phyloP scores from a whole-genome alignment of 2,888 invertebrate genomes.

The Drosophila barbarae region DNA sequence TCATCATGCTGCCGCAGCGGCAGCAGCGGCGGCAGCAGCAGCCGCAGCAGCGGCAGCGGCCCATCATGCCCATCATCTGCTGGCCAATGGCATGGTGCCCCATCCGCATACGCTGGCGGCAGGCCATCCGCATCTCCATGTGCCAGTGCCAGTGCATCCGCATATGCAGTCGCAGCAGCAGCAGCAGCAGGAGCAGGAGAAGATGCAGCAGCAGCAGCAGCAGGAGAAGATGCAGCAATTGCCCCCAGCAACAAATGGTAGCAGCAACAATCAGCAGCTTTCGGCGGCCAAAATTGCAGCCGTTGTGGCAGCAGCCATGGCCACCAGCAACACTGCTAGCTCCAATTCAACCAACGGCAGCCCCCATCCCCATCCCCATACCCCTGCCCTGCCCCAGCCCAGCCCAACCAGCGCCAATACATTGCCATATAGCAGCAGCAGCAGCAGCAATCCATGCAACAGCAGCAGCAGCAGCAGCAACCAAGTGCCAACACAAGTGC shows the following conservation, averaged over 20 bases:
- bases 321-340: slow-evolving; percentile 52
- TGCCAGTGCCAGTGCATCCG: slow-evolving; percentile 45
- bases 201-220: slow-evolving; percentile 4
- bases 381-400: slow-evolving; percentile 47
- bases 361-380: slow-evolving; percentile 56
- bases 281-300: slow-evolving; percentile 64
- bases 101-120: slow-evolving; percentile 50
- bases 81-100: slow-evolving; percentile 44
- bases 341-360: slow-evolving; percentile 22
- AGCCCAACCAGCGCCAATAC: slow-evolving; percentile 48
- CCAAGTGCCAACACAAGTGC: slow-evolving; percentile 69
- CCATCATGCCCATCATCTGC: slow-evolving; percentile 44
- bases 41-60: slow-evolving; percentile 47
- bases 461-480: slow-evolving; percentile 43
- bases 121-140: slow-evolving; percentile 54
- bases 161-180: slow-evolving; percentile 30
- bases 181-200: slow-evolving; percentile 12
- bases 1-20: slow-evolving; percentile 26
- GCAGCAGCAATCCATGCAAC: slow-evolving; percentile 31
- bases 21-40: slow-evolving; percentile 52
- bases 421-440: slow-evolving; percentile 48
- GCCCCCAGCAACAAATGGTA: slow-evolving; percentile 20
- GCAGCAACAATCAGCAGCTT: slow-evolving; percentile 31
- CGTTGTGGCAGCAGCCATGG: slow-evolving; percentile 66
- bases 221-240: slow-evolving; percentile 23